These are phyloP conservation scores for Glaucidium brasilianum DNA, from an alignment of 2,113 vertebrate species.

Conservation along the genomic window DNA sequence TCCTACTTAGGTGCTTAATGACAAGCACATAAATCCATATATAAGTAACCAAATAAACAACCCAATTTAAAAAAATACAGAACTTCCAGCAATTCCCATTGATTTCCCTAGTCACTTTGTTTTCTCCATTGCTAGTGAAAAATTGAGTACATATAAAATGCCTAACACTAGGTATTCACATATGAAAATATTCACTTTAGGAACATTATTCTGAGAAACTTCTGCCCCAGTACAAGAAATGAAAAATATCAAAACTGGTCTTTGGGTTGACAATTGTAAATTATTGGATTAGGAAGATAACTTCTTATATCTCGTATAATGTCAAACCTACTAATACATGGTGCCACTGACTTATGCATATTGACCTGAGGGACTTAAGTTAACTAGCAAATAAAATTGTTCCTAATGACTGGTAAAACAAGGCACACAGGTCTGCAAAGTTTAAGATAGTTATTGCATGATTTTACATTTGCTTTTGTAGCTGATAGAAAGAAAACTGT, in stretches of 20 bases:
- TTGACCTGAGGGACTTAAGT: not conserved
- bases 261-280: not conserved
- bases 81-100: constrained; percentile 15
- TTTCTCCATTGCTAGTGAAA: constrained; percentile 4
- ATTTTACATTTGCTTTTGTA: not conserved
- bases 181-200: not conserved
- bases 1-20: not conserved
- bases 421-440: not conserved
- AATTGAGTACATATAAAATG: not conserved
- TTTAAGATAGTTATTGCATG: not conserved
- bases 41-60: constrained; percentile 40
- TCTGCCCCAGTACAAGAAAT: not conserved
- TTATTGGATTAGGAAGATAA: not conserved
- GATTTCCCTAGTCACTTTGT: constrained; percentile 18
- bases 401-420: not conserved
- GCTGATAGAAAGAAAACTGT: not conserved
- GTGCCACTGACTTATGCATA: not conserved
- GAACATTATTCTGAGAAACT: not conserved
- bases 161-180: not conserved
- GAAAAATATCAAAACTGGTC: not conserved
- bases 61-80: not conserved
- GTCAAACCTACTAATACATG: not conserved
- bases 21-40: constrained; percentile 44
- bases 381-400: not conserved
- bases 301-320: not conserved